phyloP scores from a whole-genome alignment of 2,113 vertebrate genomes.

The Ictalurus punctatus region DNA sequence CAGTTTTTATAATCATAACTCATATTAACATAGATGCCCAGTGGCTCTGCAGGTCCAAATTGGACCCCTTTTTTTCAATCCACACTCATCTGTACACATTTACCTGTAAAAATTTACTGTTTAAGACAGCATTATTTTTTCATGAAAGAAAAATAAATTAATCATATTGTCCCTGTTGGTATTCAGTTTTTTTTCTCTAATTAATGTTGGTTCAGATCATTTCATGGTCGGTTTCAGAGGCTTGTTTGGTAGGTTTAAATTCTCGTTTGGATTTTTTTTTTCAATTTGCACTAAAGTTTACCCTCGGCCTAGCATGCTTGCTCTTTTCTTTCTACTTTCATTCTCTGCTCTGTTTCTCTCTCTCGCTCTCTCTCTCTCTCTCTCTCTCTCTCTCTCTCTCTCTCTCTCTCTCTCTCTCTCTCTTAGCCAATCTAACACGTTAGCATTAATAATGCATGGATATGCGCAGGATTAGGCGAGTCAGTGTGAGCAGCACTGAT shows the following conservation, averaged over 20 bases:
- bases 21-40: conserved; percentile 8
- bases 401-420: neutral
- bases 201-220: neutral
- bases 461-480: conserved; percentile 41
- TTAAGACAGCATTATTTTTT: neutral
- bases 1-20: conserved; percentile 44
- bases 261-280: neutral
- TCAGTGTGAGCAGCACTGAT: conserved; percentile 47
- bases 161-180: neutral
- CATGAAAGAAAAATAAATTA: neutral
- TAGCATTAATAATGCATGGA: conserved; percentile 56
- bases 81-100: neutral
- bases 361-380: neutral
- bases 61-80: neutral
- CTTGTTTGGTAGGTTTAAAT: neutral
- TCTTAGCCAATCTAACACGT: conserved; percentile 18
- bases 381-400: neutral
- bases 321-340: neutral
- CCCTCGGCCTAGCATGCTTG: neutral
- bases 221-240: neutral
- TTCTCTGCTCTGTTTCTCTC: neutral
- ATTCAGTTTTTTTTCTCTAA: neutral
- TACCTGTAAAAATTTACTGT: neutral
- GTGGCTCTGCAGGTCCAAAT: neutral
- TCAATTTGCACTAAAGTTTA: neutral